Conservation (phyloP, 2,888 invertebrate species). For the Ptilodon capucinus region DNA sequence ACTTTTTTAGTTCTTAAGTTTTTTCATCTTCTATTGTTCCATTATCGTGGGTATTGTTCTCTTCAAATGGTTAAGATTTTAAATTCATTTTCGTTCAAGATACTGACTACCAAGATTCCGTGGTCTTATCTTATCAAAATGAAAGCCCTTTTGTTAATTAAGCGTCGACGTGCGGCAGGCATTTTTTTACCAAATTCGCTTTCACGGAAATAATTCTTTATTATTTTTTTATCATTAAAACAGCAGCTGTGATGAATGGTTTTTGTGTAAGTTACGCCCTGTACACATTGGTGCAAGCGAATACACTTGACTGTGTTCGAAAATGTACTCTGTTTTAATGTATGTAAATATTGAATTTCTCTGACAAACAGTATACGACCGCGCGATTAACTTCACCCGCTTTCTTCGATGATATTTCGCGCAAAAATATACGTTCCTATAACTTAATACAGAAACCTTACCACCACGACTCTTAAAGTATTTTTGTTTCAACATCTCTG, state of each 20-base stretch:
- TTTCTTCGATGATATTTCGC: too few species aligned
- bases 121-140: conserved; percentile 25
- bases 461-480: too few species aligned
- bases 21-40: conserved; percentile 14
- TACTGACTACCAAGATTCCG: conserved; percentile 14
- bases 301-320: too few species aligned
- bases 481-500: too few species aligned
- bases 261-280: not conserved
- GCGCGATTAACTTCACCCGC: too few species aligned
- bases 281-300: too few species aligned
- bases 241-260: not conserved
- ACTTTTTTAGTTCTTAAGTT: conserved; percentile 14
- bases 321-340: too few species aligned
- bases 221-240: conserved; percentile 11
- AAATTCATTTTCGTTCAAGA: conserved; percentile 12
- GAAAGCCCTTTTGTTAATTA: conserved; percentile 32
- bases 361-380: too few species aligned
- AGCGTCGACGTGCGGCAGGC: conserved; percentile 15
- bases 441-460: too few species aligned
- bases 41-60: conserved; percentile 22
- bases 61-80: conserved; percentile 11
- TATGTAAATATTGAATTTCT: too few species aligned
- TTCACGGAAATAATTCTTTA: conserved; percentile 15
- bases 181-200: conserved; percentile 14
- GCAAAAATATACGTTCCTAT: too few species aligned